A percentile compares a stretch with the other conserved stretches of the same genome.
Evolutionary conservation across 2,888 invertebrate genomes (phyloP).

Genomic region (Mimumesa dahlbomi): DNA sequence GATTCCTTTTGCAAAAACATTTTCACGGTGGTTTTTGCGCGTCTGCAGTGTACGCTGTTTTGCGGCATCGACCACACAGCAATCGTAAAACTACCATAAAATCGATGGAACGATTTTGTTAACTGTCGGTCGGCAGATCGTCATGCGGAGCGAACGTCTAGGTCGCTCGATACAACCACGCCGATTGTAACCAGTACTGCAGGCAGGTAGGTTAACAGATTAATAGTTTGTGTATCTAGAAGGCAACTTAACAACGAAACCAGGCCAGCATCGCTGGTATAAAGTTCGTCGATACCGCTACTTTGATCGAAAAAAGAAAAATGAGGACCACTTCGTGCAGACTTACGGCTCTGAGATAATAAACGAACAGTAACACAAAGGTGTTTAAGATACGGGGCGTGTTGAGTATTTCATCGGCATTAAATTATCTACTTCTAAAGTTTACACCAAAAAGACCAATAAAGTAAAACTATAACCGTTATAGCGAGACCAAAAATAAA

Average conservation of each 20-base stretch:
- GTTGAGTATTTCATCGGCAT: too few relatives aligned
- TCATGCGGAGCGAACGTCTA: slow-evolving; percentile 35
- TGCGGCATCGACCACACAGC: background rate
- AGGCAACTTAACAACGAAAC: slow-evolving; percentile 72
- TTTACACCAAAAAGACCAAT: too few relatives aligned
- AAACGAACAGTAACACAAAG: too few relatives aligned
- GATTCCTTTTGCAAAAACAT: background rate
- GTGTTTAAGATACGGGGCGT: too few relatives aligned
- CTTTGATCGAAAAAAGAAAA: slow-evolving; percentile 25
- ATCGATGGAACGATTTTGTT: slow-evolving; percentile 38
- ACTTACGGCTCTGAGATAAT: background rate
- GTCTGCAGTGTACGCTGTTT: background rate
- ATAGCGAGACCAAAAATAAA: too few relatives aligned
- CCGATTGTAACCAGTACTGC: slow-evolving; percentile 42
- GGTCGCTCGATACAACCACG: slow-evolving; percentile 48
- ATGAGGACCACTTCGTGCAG: background rate
- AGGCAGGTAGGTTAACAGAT: slow-evolving; percentile 64
- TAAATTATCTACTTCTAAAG: too few relatives aligned
- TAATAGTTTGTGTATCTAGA: slow-evolving; percentile 66
- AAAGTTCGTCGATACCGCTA: slow-evolving; percentile 51
- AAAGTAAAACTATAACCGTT: too few relatives aligned
- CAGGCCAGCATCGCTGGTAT: slow-evolving; percentile 68
- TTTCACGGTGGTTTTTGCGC: background rate
- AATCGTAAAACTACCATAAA: slow-evolving; percentile 44
- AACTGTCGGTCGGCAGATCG: slow-evolving; percentile 30